Evolutionary conservation across 2,113 vertebrate species (phyloP), one percentile per base, ranked within the genome.

Genomic region (Mohoua ochrocephala): DNA sequence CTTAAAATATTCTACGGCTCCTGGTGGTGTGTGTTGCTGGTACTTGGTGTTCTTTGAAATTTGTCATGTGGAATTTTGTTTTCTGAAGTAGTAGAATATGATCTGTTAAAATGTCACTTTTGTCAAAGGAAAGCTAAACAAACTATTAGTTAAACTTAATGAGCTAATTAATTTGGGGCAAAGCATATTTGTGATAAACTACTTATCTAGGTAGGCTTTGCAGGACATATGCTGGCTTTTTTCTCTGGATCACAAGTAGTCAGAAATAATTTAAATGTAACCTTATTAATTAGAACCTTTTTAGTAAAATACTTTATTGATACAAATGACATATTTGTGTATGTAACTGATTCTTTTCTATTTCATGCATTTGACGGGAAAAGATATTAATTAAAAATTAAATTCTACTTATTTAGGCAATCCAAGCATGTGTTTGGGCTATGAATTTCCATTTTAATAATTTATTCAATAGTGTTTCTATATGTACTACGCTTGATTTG

Each of bases 101-200:
- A 67, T 94, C 70, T 92, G 63, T 76, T 80, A 44, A 96, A 95
- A 95, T 95, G 80, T 71, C 76, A 54, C 81, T 95, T 97, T 94
- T 69, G 79, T 96, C 63, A 71, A 57, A 95, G 35, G 59, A 95
- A 94, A 65, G 75, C 31, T 81, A 87, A 94, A 91, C 67, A 94
- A 96, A 93, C 82, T 80, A 81, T 60, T 93, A 84, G 24, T 65
- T 76, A 69, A 75, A 91, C 33, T 89, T 96, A 95, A 95, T 80
- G 68, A 97, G 85, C 76, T 95, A 91, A 96, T 94, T 90, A 95
- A 93, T 95, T 94, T 83, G 42, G 91, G 93, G 94, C 82, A 96
- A 67, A 90, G 56, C 91, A 71, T 91, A 35, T 91, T 84, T 82
- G 47, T 82, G 18, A 94, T 87, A 84, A 85, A 97, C 65, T 91